A percentile compares a stretch with the other conserved stretches of the same genome.
phyloP scores from a whole-genome alignment of 2,888 invertebrate species.

The Napeogenes sylphis region DNA sequence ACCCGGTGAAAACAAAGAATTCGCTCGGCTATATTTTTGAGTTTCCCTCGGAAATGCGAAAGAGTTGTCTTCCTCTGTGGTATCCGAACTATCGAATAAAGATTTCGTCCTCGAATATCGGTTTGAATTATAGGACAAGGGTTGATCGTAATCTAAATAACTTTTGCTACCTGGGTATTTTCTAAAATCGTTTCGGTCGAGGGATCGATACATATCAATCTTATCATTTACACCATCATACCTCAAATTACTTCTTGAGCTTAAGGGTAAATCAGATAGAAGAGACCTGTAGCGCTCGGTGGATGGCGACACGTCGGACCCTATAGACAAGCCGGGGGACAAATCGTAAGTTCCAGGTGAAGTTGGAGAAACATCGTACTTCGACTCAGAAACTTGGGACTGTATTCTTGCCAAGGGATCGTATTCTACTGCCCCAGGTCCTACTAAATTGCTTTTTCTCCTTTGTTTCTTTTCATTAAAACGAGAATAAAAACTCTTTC shows the following conservation, averaged over 20 bases:
- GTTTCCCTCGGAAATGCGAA: slow-evolving; percentile 57
- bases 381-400: slow-evolving; percentile 52
- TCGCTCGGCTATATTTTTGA: slow-evolving; percentile 65
- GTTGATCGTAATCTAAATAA: slow-evolving; percentile 67
- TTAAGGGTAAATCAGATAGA: slow-evolving; percentile 55
- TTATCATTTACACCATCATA: slow-evolving; percentile 67
- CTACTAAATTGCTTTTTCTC: slow-evolving; percentile 82
- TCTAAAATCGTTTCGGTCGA: slow-evolving; percentile 69
- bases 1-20: slow-evolving; percentile 72
- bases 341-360: slow-evolving; percentile 62
- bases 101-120: slow-evolving; percentile 71
- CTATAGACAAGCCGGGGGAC: slow-evolving; percentile 62
- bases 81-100: slow-evolving; percentile 63
- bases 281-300: slow-evolving; percentile 68
- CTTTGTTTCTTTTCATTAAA: slow-evolving; percentile 90
- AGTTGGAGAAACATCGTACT: slow-evolving; percentile 61
- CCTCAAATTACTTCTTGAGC: slow-evolving; percentile 54
- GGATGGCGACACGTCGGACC: slow-evolving; percentile 65
- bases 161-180: slow-evolving; percentile 62
- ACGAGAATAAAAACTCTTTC: slow-evolving; percentile 92
- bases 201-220: slow-evolving; percentile 68
- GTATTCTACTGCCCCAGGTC: slow-evolving; percentile 79
- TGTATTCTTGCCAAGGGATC: slow-evolving; percentile 70
- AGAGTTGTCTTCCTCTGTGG: slow-evolving; percentile 53
- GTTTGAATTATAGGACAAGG: slow-evolving; percentile 57